phyloP scores from a whole-genome alignment of 2,113 vertebrate species.

The Cynocephalus volans region DNA sequence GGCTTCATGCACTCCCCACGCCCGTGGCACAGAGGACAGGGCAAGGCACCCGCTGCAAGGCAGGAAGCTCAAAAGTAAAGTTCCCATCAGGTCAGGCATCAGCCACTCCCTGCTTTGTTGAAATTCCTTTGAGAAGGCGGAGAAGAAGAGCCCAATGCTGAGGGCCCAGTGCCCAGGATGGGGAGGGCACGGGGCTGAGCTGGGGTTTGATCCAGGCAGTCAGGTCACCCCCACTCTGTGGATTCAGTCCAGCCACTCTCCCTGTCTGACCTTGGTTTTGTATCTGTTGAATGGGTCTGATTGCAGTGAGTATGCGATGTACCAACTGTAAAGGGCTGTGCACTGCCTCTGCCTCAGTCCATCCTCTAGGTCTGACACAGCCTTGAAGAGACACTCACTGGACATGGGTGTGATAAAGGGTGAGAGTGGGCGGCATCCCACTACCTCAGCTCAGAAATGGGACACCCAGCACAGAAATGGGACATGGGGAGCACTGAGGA shows the following conservation, averaged over 20 bases:
- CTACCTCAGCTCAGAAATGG: neutral
- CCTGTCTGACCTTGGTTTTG: neutral
- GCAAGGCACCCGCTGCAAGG: neutral
- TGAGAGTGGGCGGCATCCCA: neutral
- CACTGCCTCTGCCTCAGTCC: neutral
- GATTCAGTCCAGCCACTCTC: neutral
- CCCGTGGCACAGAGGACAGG: neutral
- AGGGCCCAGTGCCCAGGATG: neutral
- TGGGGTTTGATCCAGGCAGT: no score
- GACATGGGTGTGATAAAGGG: neutral
- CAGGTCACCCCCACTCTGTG: neutral
- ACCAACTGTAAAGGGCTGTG: neutral
- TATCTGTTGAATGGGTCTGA: neutral
- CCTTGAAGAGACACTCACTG: neutral
- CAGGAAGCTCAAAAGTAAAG: constrained; percentile 51
- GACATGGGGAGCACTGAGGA: neutral
- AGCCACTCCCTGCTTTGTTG: constrained; percentile 45
- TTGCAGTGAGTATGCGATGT: neutral
- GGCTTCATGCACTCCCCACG: neutral
- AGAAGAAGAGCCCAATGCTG: neutral
- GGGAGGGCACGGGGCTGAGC: no score
- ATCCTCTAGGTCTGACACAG: neutral
- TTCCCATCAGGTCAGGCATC: neutral
- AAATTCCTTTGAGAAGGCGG: constrained; percentile 34
- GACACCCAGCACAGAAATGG: neutral